These are phyloP conservation scores for Denticeps clupeoides DNA, from an alignment of 2,797 vertebrate genomes.

Conservation along the genomic window DNA sequence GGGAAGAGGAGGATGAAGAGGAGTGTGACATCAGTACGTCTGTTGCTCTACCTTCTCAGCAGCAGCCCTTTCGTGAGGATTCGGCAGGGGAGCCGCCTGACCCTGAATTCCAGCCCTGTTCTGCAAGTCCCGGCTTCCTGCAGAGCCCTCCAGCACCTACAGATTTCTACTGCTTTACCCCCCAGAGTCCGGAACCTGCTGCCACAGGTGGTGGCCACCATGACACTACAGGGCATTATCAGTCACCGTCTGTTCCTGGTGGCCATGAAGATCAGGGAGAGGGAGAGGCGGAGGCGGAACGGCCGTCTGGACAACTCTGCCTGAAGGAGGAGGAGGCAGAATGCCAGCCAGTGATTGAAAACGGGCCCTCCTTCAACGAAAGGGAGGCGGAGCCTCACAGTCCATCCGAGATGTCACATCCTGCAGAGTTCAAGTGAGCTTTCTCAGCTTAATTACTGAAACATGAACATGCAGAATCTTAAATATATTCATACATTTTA, in stretches of 20 bases:
- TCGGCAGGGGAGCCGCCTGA: conserved; percentile 69
- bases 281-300: conserved; percentile 40
- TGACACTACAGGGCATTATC: conserved; percentile 87
- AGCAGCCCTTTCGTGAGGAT: conserved; percentile 85
- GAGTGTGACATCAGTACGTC: neutral
- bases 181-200: conserved; percentile 80
- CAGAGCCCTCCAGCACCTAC: conserved; percentile 65
- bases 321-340: conserved; percentile 1
- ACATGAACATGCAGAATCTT: too few species aligned
- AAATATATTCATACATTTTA: too few species aligned
- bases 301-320: too few species aligned
- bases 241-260: conserved; percentile 79
- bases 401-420: conserved; percentile 66
- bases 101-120: conserved; percentile 37
- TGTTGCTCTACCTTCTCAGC: conserved; percentile 48
- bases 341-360: neutral
- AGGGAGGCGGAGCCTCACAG: conserved; percentile 51
- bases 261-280: conserved; percentile 69
- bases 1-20: conserved; percentile 18
- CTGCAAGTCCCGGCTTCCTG: conserved; percentile 42
- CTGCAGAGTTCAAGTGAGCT: conserved; percentile 86
- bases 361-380: neutral
- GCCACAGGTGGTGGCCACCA: conserved; percentile 79
- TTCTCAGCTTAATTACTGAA: too few species aligned
- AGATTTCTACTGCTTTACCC: conserved; percentile 85